Evolutionary conservation across 2,888 invertebrate genomes (phyloP), one percentile per base, ranked within the genome.

Genomic region (Zaprionus obscuricornis): DNA sequence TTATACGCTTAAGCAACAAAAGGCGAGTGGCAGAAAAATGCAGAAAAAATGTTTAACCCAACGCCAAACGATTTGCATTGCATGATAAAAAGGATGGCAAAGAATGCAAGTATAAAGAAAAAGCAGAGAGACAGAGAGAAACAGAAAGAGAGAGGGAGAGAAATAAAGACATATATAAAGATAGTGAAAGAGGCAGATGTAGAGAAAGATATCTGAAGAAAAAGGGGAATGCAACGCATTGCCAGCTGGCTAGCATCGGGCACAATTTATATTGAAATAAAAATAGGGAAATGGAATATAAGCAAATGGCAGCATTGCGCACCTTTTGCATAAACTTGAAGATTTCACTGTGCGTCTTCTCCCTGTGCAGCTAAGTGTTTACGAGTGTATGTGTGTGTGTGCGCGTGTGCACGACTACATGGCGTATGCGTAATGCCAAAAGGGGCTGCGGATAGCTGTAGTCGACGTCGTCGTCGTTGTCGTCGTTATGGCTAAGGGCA

Each of bases 1-100:
- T 78, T 77, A 77, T 60, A 66, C 67, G 78, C 74, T 84, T 74
- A 85, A 77, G 82, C 74, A 67, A 85, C 82, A 82, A 74, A 77
- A 62, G 82, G 78, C 68, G 57, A 74, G 55, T 64, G 65, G 65
- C 57, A 70, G 58, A 73, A 57, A 75, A 66, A 70, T 74, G 59
- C 59, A 73, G 56, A 76, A 65, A 76, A 77, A 70, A 74, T 82
- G 57, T 56, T 83, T 54, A 74, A 70, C 55, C 71, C 71, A 62
- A 56, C 73, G 58, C 72, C 59, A 64, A 78, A 51, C 76, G 75
- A 82, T 78, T 78, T 82, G 74, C 78, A 82, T 78, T 75, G 79
- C 79, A 82, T 66, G 70, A 68, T 78, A 82, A 78, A n/a, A 54
- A 58, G 54, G 39, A 46, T 42, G 29, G 40, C 8, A 60, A 29